phyloP scores from a whole-genome alignment of 1,140 invertebrate species.

The Drosophila pectinifera region DNA sequence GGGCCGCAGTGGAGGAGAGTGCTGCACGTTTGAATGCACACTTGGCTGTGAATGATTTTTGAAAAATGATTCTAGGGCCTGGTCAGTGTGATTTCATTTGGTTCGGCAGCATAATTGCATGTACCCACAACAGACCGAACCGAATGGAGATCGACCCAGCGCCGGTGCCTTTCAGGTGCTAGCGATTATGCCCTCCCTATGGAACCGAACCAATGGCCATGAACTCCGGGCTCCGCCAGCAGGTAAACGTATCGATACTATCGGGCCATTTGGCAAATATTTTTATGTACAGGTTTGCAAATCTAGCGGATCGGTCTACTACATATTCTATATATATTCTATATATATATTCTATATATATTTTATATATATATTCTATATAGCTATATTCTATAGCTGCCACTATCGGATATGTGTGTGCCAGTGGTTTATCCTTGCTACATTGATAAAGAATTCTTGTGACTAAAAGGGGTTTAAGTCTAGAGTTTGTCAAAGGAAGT shows the following conservation, averaged over 20 bases:
- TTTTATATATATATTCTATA: too few species aligned
- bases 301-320: background rate
- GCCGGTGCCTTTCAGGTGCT: conserved; percentile 9
- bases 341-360: background rate
- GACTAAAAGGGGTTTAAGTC: background rate
- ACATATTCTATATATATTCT: background rate
- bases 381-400: too few species aligned
- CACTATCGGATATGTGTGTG: background rate
- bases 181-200: conserved; percentile 10
- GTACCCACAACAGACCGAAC: conserved; percentile 33
- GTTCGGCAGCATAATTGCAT: conserved; percentile 77
- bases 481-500: background rate
- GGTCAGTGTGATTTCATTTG: conserved; percentile 67
- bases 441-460: too few species aligned
- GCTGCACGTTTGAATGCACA: conserved; percentile 74
- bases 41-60: conserved; percentile 78
- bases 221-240: background rate
- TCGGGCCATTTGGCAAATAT: background rate
- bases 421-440: too few species aligned
- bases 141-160: conserved; percentile 4
- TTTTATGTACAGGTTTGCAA: background rate
- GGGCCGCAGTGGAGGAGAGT: background rate
- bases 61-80: conserved; percentile 68
- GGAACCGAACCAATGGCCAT: conserved; percentile 10
- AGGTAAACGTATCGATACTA: background rate